phyloP scores from a whole-genome alignment of 2,888 invertebrate genomes.

The Tetheella fluctuosa region DNA sequence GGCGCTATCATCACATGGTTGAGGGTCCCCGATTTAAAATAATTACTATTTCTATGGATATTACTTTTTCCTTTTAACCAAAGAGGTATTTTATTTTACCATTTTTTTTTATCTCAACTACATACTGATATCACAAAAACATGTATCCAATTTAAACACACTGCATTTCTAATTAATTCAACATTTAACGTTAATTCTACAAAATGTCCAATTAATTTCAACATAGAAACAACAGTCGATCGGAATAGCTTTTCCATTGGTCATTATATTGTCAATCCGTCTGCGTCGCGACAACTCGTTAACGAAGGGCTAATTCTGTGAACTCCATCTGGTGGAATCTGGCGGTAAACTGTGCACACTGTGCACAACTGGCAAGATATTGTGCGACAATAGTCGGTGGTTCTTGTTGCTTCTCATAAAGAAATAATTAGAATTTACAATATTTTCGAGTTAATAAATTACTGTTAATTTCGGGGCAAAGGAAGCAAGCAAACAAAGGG shows the following conservation, averaged over 20 bases:
- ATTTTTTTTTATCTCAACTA: too few species aligned
- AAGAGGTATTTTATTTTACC: too few species aligned
- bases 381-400: neutral
- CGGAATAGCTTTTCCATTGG: constrained; percentile 28
- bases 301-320: constrained; percentile 33
- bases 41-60: too few species aligned
- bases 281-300: constrained; percentile 33
- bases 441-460: too few species aligned
- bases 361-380: neutral
- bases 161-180: neutral
- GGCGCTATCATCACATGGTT: too few species aligned
- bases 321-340: constrained; percentile 8
- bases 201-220: constrained; percentile 29
- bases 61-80: too few species aligned
- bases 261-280: constrained; percentile 41
- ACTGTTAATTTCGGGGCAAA: too few species aligned
- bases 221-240: constrained; percentile 1
- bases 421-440: neutral
- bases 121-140: too few species aligned
- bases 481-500: too few species aligned
- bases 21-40: too few species aligned
- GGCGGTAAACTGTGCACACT: neutral
- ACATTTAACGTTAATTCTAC: constrained; percentile 11
- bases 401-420: constrained; percentile 7
- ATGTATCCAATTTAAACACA: neutral